A percentile compares a stretch with the other conserved stretches of the same genome.
Conservation (phyloP, 2,113 vertebrate genomes). For the Dicentrarchus labrax region DNA sequence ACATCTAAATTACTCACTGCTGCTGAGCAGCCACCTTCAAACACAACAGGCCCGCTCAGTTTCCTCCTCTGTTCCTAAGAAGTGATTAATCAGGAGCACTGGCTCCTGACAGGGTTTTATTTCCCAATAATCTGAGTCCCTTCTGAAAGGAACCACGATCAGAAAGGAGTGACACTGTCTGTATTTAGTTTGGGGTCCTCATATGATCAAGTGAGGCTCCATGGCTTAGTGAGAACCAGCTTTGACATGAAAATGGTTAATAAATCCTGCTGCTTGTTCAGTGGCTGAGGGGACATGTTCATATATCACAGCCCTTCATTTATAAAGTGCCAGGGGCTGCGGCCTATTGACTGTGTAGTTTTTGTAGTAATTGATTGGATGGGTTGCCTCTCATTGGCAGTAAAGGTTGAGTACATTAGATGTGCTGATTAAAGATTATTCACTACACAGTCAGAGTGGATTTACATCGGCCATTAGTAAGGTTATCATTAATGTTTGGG, state of each 20-base stretch:
- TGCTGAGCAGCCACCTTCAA: background rate
- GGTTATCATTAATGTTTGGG: background rate
- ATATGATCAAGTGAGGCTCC: background rate
- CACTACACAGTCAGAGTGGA: background rate
- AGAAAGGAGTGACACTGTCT: background rate
- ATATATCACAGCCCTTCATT: background rate
- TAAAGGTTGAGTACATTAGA: background rate
- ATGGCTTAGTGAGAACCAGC: background rate
- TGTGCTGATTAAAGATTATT: background rate
- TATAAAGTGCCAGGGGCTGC: background rate
- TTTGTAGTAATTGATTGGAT: background rate
- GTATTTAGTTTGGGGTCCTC: background rate
- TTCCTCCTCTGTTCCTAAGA: background rate
- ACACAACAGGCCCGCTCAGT: background rate
- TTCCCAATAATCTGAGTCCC: background rate
- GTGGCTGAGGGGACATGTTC: background rate
- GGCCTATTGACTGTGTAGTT: background rate
- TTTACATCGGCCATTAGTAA: background rate
- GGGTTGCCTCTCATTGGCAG: background rate
- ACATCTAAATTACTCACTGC: background rate
- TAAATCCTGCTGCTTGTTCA: background rate
- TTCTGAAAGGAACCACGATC: too few relatives aligned
- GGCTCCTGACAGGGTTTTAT: background rate
- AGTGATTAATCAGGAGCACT: background rate
- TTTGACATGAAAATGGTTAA: background rate